Base-by-base conservation (phyloP, 2,888 invertebrate species). In the Rosalia funebris region DNA sequence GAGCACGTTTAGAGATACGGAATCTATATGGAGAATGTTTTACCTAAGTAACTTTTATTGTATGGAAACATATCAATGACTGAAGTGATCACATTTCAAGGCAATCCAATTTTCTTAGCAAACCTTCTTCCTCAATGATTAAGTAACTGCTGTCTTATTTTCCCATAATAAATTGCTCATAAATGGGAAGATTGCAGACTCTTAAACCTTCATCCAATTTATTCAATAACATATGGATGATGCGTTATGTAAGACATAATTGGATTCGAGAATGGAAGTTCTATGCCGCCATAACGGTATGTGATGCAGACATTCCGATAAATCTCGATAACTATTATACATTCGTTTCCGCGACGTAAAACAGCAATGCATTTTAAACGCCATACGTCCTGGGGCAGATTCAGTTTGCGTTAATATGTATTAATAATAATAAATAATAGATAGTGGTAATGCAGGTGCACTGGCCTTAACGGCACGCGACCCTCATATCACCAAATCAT, bases 241-340 rank as follows among this genome's bases (percentile, higher is more conserved):
- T 14, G 10, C 14, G 12, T 25, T 20, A 20, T 5, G 10, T 41
- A 16, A 37, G 15, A 54, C 54, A 44, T 57, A 52, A 45, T 52
- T 44, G 39, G 36, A 53, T 53, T 31, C 12, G 16, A 39, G 39
- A 53, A 60, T 56, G 4, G 50, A 60, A 20, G 41, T 17, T 37
- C 34, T 31, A n/a, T 17, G 63, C 57, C 58, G 63, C 60, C 63
- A 63, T 63, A 63, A 63, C 63, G 63, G 63, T 63, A 17, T 0
- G 25, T 9, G 54, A 25, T 11, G 55, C 52, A 60, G 63, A 57
- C 60, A 52, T 57, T 63, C 34, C 52, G 60, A 58, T 60, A 53
- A 54, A 63, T 63, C 60, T 57, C 36, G 17, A 32, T 60, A 58
- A 60, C 57, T 55, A 63, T 60, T 55, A 34, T 36, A 12, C 46